Conservation (phyloP, 37 sponge, comb jelly and placozoan genomes). For the Haliclona indistincta region DNA sequence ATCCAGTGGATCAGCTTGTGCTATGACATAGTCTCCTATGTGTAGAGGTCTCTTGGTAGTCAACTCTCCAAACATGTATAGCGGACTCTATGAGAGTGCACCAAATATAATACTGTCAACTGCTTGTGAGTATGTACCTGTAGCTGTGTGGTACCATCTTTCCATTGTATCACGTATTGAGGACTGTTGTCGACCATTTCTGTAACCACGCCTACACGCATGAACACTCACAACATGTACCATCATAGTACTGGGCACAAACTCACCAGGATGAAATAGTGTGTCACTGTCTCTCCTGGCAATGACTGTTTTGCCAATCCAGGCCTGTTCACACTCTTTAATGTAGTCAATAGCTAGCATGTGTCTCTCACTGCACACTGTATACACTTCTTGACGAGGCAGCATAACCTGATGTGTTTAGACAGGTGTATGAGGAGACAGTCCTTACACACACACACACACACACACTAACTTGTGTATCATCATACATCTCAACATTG, state of each 20-base stretch:
- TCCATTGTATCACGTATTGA: conserved; percentile 36
- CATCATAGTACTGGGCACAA: not conserved
- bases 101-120: not conserved
- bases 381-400: conserved; percentile 47
- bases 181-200: conserved; percentile 8
- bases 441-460: not conserved
- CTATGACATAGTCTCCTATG: conserved; percentile 65
- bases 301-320: conserved; percentile 67
- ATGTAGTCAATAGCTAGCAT: conserved; percentile 36
- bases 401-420: not conserved
- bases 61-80: conserved; percentile 65
- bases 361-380: conserved; percentile 23
- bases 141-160: conserved; percentile 16
- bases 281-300: conserved; percentile 57
- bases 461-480: not conserved
- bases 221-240: not conserved
- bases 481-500: conserved; percentile 56
- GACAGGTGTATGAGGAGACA: not conserved
- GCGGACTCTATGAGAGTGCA: not conserved
- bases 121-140: not conserved
- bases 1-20: conserved; percentile 30
- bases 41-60: conserved; percentile 26
- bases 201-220: conserved; percentile 43
- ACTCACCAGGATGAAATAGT: conserved; percentile 61
- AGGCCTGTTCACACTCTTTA: conserved; percentile 36